Evolutionary conservation across 2,113 vertebrate species (phyloP).

Genomic region (Beaufortia kweichowensis): DNA sequence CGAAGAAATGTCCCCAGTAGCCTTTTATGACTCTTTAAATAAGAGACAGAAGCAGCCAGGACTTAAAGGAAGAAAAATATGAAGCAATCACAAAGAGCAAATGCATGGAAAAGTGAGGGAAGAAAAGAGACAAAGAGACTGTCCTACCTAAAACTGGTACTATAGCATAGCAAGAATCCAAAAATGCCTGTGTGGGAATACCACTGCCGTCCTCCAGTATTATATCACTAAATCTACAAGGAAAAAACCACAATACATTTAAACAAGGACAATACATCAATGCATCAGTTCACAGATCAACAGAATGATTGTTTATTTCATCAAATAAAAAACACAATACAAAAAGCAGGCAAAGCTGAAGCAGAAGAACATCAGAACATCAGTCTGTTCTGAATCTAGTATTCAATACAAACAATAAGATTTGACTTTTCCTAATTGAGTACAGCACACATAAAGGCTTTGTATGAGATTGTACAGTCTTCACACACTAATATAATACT

Average conservation of each 20-base stretch:
- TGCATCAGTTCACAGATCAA: slow-evolving; percentile 47
- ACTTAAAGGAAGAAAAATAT: background rate
- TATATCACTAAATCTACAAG: slow-evolving; percentile 94
- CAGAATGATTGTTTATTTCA: slow-evolving; percentile 53
- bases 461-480: background rate
- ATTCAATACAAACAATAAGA: background rate
- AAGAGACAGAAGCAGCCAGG: background rate
- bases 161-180: slow-evolving; percentile 97
- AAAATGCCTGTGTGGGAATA: slow-evolving; percentile 93
- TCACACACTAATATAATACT: slow-evolving; percentile 37
- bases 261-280: slow-evolving; percentile 61
- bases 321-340: slow-evolving; percentile 26
- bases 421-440: background rate
- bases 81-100: background rate
- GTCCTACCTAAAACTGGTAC: slow-evolving; percentile 94
- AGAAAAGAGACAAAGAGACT: slow-evolving; percentile 25
- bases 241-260: slow-evolving; percentile 71
- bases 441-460: slow-evolving; percentile 23
- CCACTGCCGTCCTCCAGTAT: slow-evolving; percentile 88
- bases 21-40: background rate
- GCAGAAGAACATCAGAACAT: slow-evolving; percentile 14
- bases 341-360: slow-evolving; percentile 25
- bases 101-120: slow-evolving; percentile 19
- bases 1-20: background rate
- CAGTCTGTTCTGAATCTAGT: background rate